Evolutionary conservation across 2,888 invertebrate genomes (phyloP).

Genomic region (Erpobdella octoculata): DNA sequence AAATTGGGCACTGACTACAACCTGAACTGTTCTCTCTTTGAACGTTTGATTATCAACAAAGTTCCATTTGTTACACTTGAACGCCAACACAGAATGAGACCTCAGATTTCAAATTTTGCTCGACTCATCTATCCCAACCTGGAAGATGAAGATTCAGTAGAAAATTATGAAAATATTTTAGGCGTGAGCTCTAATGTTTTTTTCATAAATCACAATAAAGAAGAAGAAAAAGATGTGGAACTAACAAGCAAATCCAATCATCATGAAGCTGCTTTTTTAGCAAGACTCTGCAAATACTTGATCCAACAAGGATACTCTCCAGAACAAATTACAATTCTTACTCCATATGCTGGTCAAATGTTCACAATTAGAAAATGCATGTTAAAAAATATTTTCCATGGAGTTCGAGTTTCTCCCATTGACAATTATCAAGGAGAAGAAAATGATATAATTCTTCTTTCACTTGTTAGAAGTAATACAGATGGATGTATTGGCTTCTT

Average conservation of each 20-base stretch:
- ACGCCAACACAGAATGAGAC: constrained; percentile 57
- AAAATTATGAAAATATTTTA: constrained; percentile 39
- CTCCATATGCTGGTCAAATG: constrained; percentile 48
- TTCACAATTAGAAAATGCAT: constrained; percentile 41
- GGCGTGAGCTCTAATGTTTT: constrained; percentile 45
- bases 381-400: constrained; percentile 40
- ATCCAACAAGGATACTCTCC: constrained; percentile 45
- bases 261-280: constrained; percentile 45
- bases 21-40: constrained; percentile 72
- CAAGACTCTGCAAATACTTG: constrained; percentile 43
- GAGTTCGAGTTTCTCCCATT: constrained; percentile 41
- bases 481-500: constrained; percentile 46
- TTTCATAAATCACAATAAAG: constrained; percentile 44
- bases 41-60: constrained; percentile 67
- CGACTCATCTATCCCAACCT: constrained; percentile 44
- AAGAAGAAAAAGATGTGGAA: constrained; percentile 42
- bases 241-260: constrained; percentile 44
- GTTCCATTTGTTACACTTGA: constrained; percentile 59
- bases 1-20: constrained; percentile 62
- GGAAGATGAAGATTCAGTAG: constrained; percentile 42
- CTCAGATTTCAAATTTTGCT: constrained; percentile 45
- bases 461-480: constrained; percentile 48
- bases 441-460: constrained; percentile 49
- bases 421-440: constrained; percentile 51
- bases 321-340: constrained; percentile 46